Percentiles rank a stretch among this genome's conserved stretches.
Conservation (phyloP, 2,113 vertebrate genomes). For the Alaudala cheleensis region DNA sequence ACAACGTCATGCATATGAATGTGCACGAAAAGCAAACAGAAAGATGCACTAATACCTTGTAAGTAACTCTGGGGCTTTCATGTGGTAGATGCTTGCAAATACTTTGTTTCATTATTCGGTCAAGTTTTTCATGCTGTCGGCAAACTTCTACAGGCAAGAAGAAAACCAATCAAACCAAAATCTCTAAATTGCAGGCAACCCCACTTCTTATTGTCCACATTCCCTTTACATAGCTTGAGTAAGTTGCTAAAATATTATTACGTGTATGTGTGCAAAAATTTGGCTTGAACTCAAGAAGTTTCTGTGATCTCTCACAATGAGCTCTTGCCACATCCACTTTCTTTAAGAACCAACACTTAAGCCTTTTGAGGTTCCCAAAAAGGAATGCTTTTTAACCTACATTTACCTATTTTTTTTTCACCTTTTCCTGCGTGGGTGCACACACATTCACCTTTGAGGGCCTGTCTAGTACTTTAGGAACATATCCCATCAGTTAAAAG, state of each 20-base stretch:
- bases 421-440: fast-evolving
- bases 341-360: background rate
- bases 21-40: background rate
- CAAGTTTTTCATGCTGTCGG: background rate
- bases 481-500: background rate
- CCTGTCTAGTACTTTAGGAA: background rate
- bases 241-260: background rate
- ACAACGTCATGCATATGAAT: slow-evolving; percentile 16
- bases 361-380: background rate
- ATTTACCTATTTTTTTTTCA: background rate
- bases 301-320: background rate
- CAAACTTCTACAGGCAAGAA: background rate
- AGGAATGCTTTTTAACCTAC: background rate
- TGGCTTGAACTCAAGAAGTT: background rate
- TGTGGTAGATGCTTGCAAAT: background rate
- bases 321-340: background rate
- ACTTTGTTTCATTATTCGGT: background rate
- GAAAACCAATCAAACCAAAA: background rate
- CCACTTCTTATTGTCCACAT: background rate
- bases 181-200: background rate
- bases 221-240: background rate
- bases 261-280: background rate
- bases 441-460: background rate
- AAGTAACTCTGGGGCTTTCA: slow-evolving; percentile 9
- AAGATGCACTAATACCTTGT: background rate